A percentile compares a stretch with the other conserved stretches of the same genome.
Evolutionary conservation across 2,888 invertebrate species (phyloP).

Genomic region (Pristionchus exspectatus): DNA sequence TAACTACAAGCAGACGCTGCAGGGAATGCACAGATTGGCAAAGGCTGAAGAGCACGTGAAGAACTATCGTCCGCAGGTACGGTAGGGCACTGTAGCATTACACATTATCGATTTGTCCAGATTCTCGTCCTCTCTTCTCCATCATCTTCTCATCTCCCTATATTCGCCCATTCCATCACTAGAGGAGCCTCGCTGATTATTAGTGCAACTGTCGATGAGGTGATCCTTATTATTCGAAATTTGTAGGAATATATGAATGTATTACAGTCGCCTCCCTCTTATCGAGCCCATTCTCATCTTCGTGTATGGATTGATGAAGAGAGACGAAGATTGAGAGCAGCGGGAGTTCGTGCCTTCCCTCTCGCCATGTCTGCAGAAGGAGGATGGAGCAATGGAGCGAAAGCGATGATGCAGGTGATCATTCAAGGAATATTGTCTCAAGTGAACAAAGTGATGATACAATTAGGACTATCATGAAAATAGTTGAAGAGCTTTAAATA

Average conservation of each 20-base stretch:
- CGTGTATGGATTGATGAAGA: neutral
- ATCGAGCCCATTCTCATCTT: neutral
- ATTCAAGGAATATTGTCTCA: too few relatives aligned
- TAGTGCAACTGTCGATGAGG: neutral
- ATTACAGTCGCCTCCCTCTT: slow-evolving; percentile 6
- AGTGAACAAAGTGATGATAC: too few relatives aligned
- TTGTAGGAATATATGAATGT: neutral
- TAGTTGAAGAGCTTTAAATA: too few relatives aligned
- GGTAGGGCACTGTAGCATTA: too few relatives aligned
- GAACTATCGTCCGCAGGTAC: slow-evolving; percentile 85
- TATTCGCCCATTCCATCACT: slow-evolving; percentile 52
- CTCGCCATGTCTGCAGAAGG: neutral
- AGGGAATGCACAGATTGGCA: slow-evolving; percentile 89
- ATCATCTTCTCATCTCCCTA: slow-evolving; percentile 10
- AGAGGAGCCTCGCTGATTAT: slow-evolving; percentile 31
- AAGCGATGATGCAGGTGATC: slow-evolving; percentile 67
- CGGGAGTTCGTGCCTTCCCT: slow-evolving; percentile 17
- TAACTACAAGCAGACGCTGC: slow-evolving; percentile 91
- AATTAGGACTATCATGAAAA: too few relatives aligned
- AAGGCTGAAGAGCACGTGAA: slow-evolving; percentile 94
- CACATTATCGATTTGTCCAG: neutral
- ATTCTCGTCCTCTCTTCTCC: slow-evolving; percentile 45
- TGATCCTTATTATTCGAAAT: neutral
- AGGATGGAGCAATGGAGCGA: slow-evolving; percentile 63
- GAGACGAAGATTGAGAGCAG: neutral